phyloP scores from a whole-genome alignment of 1,140 invertebrate genomes.

The Drosophila ironensis region DNA sequence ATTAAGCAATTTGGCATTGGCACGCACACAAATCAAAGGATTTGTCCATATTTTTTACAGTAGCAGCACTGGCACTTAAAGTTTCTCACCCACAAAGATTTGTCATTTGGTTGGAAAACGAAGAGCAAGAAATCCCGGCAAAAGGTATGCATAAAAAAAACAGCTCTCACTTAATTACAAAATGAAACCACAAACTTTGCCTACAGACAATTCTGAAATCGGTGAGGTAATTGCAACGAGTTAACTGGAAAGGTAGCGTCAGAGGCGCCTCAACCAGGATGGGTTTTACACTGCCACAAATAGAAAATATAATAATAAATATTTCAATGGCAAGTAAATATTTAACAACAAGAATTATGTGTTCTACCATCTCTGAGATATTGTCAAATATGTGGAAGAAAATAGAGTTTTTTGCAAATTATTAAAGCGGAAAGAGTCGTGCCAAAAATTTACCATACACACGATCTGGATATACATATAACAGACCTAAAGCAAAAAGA shows the following conservation, averaged over 20 bases:
- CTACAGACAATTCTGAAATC: slow-evolving; percentile 12
- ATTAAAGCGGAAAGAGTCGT: no score
- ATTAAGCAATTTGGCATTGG: slow-evolving; percentile 74
- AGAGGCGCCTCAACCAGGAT: slow-evolving; percentile 7
- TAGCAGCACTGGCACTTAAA: slow-evolving; percentile 13
- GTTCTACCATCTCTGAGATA: no score
- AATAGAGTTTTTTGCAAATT: no score
- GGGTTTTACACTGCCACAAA: slow-evolving; percentile 16
- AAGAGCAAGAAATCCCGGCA: neutral
- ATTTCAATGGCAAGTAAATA: no score
- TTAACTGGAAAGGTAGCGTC: slow-evolving; percentile 44
- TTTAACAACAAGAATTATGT: no score
- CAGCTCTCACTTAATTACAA: slow-evolving; percentile 57
- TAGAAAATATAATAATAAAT: neutral
- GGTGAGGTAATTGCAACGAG: slow-evolving; percentile 27
- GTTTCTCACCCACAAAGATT: slow-evolving; percentile 31
- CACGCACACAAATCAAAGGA: slow-evolving; percentile 73
- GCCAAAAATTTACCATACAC: no score
- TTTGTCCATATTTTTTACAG: slow-evolving; percentile 54
- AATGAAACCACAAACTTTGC: slow-evolving; percentile 52
- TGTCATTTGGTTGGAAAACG: slow-evolving; percentile 28
- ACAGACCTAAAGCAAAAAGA: no score
- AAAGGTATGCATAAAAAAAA: slow-evolving; percentile 38
- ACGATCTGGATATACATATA: no score
- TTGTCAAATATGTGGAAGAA: no score